Percentiles rank a stretch among this genome's conserved stretches.
phyloP scores from a whole-genome alignment of 2,888 invertebrate genomes.

The Cryptocephalus moraei region DNA sequence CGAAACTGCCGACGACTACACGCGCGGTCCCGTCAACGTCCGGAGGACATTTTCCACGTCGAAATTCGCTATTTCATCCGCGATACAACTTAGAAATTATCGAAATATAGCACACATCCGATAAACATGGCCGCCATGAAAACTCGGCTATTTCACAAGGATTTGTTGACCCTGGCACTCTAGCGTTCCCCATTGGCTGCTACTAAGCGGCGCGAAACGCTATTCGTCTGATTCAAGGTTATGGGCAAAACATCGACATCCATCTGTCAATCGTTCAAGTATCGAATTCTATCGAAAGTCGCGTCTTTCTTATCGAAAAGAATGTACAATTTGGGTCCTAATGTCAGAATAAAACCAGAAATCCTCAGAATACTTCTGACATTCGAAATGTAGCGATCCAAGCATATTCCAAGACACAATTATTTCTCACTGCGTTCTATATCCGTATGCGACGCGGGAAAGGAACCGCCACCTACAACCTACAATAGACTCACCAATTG shows the following conservation, averaged over 20 bases:
- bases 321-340: too few relatives aligned
- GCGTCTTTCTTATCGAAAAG: too few relatives aligned
- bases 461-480: too few relatives aligned
- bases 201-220: slow-evolving; percentile 27
- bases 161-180: slow-evolving; percentile 42
- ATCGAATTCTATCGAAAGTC: too few relatives aligned
- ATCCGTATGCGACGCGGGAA: too few relatives aligned
- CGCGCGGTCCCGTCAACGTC: slow-evolving; percentile 15
- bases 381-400: too few relatives aligned
- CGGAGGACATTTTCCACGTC: slow-evolving; percentile 19
- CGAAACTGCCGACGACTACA: slow-evolving; percentile 21
- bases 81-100: slow-evolving; percentile 28
- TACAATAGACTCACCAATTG: too few relatives aligned
- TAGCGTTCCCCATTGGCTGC: slow-evolving; percentile 33
- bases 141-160: slow-evolving; percentile 41
- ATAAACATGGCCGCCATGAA: slow-evolving; percentile 40
- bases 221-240: slow-evolving; percentile 41
- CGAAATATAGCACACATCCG: slow-evolving; percentile 37
- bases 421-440: too few relatives aligned
- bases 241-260: slow-evolving; percentile 39
- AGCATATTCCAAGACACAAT: too few relatives aligned
- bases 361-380: not conserved
- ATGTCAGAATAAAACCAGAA: too few relatives aligned
- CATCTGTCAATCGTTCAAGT: slow-evolving; percentile 33
- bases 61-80: slow-evolving; percentile 14